Base-by-base conservation (phyloP, 2,797 vertebrate species). In the Aselliscus stoliczkanus region DNA sequence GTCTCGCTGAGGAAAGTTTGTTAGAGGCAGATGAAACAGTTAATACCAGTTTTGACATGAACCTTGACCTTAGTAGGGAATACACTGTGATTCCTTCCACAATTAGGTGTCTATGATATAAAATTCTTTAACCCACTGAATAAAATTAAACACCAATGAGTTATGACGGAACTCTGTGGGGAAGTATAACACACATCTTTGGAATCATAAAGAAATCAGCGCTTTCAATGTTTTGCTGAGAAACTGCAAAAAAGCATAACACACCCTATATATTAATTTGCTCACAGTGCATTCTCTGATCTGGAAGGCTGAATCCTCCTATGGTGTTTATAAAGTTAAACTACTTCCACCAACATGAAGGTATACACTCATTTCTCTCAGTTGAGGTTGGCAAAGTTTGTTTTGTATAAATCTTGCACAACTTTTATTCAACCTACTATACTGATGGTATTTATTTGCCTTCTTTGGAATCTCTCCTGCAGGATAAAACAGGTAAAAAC, bases 381-480 rank as follows among this genome's bases (percentile, higher is more conserved):
- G 58, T 93, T 96, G 97, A 97, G 83, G 58, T 95, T 95, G 7
- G 5, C 67, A 94, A 97, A 87, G 94, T 96, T 97, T 96, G 86
- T 64, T 96, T 97, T 97, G 87, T 76, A 92, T 93, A 97, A 97
- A 97, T 94, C 95, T 97, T 97, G 76, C 70, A 96, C 62, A 97
- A 90, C 93, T 95, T 97, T 97, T 96, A 47, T 96, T 97, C 91
- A 98, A 37, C 73, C 56, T 95, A 88, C 56, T 92, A 29, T 94
- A 86, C 52, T 89, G 72, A 86, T 96, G 70, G 72, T 97, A 97
- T 97, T 97, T 90, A 97, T 92, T 97, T 96, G 92, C 93, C 89
- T 97, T 96, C 85, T 83, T 75, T 23, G 39, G 95, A 97, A 93
- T 96, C 93, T 29, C 83, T 98, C 98, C 76, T 96, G 93, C 92